These are phyloP conservation scores for Tortricodes alternella DNA, from an alignment of 2,888 invertebrate genomes.

Conservation along the genomic window DNA sequence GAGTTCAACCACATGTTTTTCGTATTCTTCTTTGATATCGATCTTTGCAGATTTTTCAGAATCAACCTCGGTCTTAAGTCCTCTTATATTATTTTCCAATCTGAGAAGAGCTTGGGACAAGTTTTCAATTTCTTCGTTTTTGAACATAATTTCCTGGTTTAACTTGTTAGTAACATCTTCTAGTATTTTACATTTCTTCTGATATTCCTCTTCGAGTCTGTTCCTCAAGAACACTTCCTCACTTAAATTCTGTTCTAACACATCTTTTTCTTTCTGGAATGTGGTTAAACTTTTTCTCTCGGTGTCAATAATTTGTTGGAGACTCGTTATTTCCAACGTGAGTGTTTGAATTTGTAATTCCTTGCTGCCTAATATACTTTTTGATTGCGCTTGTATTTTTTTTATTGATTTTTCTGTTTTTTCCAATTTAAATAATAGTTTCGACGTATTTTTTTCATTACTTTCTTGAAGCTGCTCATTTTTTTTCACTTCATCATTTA, in stretches of 20 bases:
- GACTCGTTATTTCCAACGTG: slow-evolving; percentile 41
- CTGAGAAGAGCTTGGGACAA: not conserved
- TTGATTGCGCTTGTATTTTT: slow-evolving; percentile 40
- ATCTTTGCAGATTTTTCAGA: not conserved
- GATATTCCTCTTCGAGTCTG: slow-evolving; percentile 48
- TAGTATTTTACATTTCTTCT: slow-evolving; percentile 42
- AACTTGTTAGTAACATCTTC: slow-evolving; percentile 40
- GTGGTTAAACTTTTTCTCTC: slow-evolving; percentile 36
- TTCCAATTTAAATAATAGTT: not conserved
- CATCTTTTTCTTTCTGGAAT: slow-evolving; percentile 42
- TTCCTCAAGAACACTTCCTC: slow-evolving; percentile 42
- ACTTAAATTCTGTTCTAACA: slow-evolving; percentile 40
- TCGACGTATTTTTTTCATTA: slow-evolving; percentile 6
- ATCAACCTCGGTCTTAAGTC: not conserved
- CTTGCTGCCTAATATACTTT: slow-evolving; percentile 39
- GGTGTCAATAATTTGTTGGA: slow-evolving; percentile 38
- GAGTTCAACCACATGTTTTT: not conserved
- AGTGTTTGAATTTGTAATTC: slow-evolving; percentile 43
- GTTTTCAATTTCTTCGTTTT: slow-evolving; percentile 32
- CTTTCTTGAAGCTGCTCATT: slow-evolving; percentile 5
- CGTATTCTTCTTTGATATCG: slow-evolving; percentile 6
- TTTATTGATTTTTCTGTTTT: slow-evolving; percentile 44
- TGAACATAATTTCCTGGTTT: slow-evolving; percentile 42
- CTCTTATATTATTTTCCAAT: not conserved
- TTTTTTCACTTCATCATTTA: slow-evolving; percentile 37